phyloP scores from a whole-genome alignment of 2,888 invertebrate species.

The Pristionchus entomophagus region DNA sequence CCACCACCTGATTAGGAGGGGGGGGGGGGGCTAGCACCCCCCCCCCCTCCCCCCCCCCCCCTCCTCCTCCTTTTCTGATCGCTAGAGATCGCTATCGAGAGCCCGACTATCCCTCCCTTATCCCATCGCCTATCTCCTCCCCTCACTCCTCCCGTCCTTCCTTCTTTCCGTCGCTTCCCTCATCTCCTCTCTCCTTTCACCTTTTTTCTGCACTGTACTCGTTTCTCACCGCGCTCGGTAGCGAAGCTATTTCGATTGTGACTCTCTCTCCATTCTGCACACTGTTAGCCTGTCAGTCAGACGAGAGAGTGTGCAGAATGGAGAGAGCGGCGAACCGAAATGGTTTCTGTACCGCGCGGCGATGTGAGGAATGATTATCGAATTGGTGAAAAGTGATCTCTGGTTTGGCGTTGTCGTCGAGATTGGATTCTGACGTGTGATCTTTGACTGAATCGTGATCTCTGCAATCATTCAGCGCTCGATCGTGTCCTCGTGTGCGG shows the following conservation, averaged over 20 bases:
- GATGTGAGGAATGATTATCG: not conserved
- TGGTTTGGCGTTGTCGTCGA: not conserved
- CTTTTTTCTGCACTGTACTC: slow-evolving; percentile 15
- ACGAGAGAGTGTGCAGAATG: not conserved
- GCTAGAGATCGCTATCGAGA: not conserved
- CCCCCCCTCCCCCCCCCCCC: too few relatives aligned
- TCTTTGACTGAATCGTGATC: slow-evolving; percentile 1
- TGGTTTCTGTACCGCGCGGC: not conserved
- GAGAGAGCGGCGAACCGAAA: not conserved
- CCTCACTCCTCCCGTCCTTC: not conserved
- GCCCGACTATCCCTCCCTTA: not conserved
- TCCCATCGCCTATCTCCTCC: not conserved
- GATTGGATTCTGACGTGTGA: not conserved
- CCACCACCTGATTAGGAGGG: not conserved
- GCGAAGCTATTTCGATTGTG: too few relatives aligned
- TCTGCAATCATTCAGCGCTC: slow-evolving; percentile 23
- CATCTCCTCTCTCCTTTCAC: slow-evolving; percentile 4
- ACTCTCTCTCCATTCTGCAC: not conserved
- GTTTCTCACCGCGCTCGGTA: too few relatives aligned
- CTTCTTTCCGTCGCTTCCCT: not conserved
- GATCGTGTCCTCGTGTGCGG: not conserved
- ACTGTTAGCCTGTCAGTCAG: too few relatives aligned
- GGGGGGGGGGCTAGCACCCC: not conserved
- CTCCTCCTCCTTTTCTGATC: not conserved
- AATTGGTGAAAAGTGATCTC: not conserved